Evolutionary conservation across 2,113 vertebrate genomes (phyloP).

Genomic region (Prochilodus magdalenae): DNA sequence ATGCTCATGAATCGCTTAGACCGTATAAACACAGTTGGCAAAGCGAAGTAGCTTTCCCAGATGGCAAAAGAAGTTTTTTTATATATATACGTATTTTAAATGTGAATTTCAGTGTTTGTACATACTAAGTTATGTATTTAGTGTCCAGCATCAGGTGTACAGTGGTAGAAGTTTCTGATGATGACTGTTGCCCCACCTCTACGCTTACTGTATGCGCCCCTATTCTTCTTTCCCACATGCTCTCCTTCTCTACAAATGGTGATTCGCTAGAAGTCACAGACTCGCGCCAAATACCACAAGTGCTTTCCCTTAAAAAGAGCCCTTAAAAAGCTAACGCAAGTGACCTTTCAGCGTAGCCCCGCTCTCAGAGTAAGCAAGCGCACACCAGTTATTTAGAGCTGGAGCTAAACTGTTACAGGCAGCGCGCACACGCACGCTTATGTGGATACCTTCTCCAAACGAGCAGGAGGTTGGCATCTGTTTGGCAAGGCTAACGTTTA

Average conservation of each 20-base stretch:
- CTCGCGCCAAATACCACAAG: constrained; percentile 65
- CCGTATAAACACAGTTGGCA: neutral
- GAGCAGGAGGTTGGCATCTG: neutral
- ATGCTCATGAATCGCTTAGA: neutral
- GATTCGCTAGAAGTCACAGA: constrained; percentile 69
- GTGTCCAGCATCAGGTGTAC: neutral
- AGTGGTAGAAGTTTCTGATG: neutral
- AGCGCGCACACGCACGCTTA: constrained; percentile 4
- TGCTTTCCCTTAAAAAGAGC: constrained; percentile 62
- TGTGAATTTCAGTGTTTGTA: constrained; percentile 64
- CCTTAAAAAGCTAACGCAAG: constrained; percentile 54
- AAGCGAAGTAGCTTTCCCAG: neutral
- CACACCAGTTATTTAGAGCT: neutral
- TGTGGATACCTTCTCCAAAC: neutral
- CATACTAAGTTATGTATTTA: constrained; percentile 83
- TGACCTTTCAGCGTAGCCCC: constrained; percentile 46
- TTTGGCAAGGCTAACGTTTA: constrained; percentile 16
- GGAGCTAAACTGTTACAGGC: neutral
- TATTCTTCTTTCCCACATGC: neutral
- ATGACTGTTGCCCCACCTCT: neutral
- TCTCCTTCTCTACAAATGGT: constrained; percentile 40
- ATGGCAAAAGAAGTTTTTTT: neutral
- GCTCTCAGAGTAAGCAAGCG: constrained; percentile 14
- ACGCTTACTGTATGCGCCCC: constrained; percentile 29
- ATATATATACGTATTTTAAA: neutral